These are phyloP conservation scores for Amia ocellicauda DNA, from an alignment of 2,113 vertebrate species.

Conservation along the genomic window DNA sequence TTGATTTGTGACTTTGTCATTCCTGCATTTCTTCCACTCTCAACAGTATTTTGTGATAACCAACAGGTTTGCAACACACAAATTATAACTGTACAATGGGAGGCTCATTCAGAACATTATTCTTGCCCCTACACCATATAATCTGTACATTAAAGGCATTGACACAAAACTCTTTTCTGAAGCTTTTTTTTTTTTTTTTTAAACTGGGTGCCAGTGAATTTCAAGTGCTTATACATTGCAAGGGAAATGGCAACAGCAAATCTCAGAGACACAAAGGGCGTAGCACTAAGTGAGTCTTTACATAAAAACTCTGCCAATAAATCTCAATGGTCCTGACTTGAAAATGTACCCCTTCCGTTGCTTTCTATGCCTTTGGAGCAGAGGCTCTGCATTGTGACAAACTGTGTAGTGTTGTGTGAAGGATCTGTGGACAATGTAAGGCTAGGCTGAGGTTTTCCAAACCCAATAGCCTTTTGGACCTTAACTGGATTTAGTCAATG, in stretches of 20 bases:
- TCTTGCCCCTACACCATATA: constrained; percentile 33
- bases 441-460: background rate
- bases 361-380: background rate
- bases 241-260: background rate
- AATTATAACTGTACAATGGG: constrained; percentile 25
- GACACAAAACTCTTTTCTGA: constrained; percentile 23
- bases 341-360: background rate
- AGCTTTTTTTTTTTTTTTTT: constrained; percentile 1
- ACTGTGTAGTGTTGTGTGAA: background rate
- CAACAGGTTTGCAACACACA: constrained; percentile 7
- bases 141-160: constrained; percentile 55
- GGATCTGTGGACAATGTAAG: background rate
- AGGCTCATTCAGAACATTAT: constrained; percentile 39
- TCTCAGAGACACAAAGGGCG: background rate
- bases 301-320: background rate
- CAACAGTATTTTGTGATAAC: background rate
- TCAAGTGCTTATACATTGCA: background rate
- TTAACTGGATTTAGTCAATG: background rate
- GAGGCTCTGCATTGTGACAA: background rate
- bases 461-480: background rate
- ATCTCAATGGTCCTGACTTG: background rate
- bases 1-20: background rate
- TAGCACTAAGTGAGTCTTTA: background rate
- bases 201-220: background rate
- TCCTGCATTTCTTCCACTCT: background rate